A percentile compares a stretch with the other conserved stretches of the same genome.
These are phyloP conservation scores for Drosophila anomalata DNA, from an alignment of 2,888 invertebrate genomes.

Conservation along the genomic window DNA sequence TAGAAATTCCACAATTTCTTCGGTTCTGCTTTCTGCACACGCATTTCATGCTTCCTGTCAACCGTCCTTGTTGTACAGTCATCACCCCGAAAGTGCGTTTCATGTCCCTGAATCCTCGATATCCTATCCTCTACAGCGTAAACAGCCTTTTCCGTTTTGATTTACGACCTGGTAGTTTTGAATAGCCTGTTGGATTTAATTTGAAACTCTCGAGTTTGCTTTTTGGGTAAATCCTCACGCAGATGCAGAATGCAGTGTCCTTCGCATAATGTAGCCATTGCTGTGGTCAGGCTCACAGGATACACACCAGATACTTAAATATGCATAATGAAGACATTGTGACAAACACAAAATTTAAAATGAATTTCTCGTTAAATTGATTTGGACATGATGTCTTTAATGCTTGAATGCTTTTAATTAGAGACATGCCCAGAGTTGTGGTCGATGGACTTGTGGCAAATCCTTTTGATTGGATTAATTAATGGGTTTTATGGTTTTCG, in stretches of 20 bases:
- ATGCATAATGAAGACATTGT: constrained; percentile 9
- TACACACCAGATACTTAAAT: not conserved
- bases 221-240: constrained; percentile 25
- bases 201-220: constrained; percentile 40
- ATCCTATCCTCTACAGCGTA: too few species aligned
- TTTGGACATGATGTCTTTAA: not conserved
- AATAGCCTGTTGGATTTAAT: constrained; percentile 44
- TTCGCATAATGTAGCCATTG: constrained; percentile 35
- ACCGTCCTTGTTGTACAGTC: constrained; percentile 45
- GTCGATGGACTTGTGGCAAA: not conserved
- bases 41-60: constrained; percentile 65
- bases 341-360: constrained; percentile 42
- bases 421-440: not conserved
- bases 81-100: constrained; percentile 23
- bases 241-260: constrained; percentile 17
- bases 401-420: constrained; percentile 40
- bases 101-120: constrained; percentile 12
- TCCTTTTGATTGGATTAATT: not conserved
- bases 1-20: constrained; percentile 48
- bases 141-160: constrained; percentile 41
- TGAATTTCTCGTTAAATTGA: constrained; percentile 33
- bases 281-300: constrained; percentile 30
- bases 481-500: not conserved
- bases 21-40: constrained; percentile 61
- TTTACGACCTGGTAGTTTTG: constrained; percentile 34